Evolutionary conservation across 1,140 invertebrate genomes (phyloP).

Genomic region (Cyclargus thomasi): DNA sequence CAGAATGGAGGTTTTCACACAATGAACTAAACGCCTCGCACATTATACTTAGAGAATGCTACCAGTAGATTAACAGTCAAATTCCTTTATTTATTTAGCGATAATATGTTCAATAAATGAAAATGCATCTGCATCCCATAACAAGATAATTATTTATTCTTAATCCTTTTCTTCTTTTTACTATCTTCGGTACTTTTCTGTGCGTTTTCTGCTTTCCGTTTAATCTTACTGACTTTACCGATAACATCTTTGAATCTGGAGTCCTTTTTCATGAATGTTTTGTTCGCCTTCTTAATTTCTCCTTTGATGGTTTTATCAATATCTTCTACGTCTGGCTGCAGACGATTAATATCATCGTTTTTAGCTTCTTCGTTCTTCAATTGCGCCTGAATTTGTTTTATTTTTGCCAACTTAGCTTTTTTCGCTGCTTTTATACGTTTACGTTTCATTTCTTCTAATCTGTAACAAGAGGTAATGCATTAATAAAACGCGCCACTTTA

Average conservation of each 20-base stretch:
- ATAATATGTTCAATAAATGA: too few species aligned
- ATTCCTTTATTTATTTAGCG: too few species aligned
- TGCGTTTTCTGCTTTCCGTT: slow-evolving; percentile 57
- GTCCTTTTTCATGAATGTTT: slow-evolving; percentile 66
- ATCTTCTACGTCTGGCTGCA: slow-evolving; percentile 39
- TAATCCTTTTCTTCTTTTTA: slow-evolving; percentile 45
- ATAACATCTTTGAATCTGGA: slow-evolving; percentile 72
- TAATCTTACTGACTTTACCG: slow-evolving; percentile 72
- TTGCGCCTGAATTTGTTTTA: slow-evolving; percentile 61
- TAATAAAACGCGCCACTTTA: too few species aligned
- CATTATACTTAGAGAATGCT: too few species aligned
- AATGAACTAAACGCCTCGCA: too few species aligned
- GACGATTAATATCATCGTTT: slow-evolving; percentile 30
- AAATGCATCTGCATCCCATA: too few species aligned
- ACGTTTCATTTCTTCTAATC: slow-evolving; percentile 65
- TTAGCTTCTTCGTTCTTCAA: slow-evolving; percentile 42
- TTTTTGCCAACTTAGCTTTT: slow-evolving; percentile 64
- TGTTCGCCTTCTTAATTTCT: slow-evolving; percentile 63
- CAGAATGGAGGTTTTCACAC: too few species aligned
- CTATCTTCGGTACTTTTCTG: slow-evolving; percentile 31
- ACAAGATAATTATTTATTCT: slow-evolving; percentile 38
- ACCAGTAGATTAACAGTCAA: too few species aligned
- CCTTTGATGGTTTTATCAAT: slow-evolving; percentile 54
- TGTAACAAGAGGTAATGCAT: slow-evolving; percentile 26
- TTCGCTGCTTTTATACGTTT: slow-evolving; percentile 62